A percentile compares a stretch with the other conserved stretches of the same genome.
phyloP scores from a whole-genome alignment of 2,888 invertebrate species.

The Cosmopolites sordidus region DNA sequence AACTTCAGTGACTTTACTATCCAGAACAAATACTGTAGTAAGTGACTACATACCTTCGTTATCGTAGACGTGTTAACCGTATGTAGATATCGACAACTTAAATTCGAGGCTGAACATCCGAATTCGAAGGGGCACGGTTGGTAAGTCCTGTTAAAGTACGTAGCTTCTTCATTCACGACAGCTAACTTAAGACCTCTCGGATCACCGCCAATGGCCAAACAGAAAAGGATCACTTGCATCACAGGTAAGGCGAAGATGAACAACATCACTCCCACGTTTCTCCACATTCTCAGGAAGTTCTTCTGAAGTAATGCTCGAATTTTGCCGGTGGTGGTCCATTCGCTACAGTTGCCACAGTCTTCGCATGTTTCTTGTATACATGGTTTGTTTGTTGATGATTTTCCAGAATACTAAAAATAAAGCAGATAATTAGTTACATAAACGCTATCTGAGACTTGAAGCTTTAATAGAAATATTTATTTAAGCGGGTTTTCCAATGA shows the following conservation, averaged over 20 bases:
- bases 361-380: slow-evolving; percentile 53
- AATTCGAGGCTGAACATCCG: slow-evolving; percentile 66
- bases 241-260: slow-evolving; percentile 90
- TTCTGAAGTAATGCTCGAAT: slow-evolving; percentile 80
- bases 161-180: slow-evolving; percentile 66
- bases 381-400: slow-evolving; percentile 34
- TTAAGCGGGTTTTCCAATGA: too few species aligned
- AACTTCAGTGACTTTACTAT: too few species aligned
- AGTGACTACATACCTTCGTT: slow-evolving; percentile 50
- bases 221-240: slow-evolving; percentile 90
- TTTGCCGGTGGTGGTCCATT: slow-evolving; percentile 79
- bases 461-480: not conserved
- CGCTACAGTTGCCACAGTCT: slow-evolving; percentile 52
- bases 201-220: slow-evolving; percentile 85
- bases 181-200: slow-evolving; percentile 78
- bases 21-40: too few species aligned
- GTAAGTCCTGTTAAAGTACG: slow-evolving; percentile 40
- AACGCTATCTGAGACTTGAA: not conserved
- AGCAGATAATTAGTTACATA: too few species aligned
- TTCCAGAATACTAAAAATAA: slow-evolving; percentile 28
- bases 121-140: slow-evolving; percentile 51
- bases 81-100: slow-evolving; percentile 66
- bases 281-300: slow-evolving; percentile 88
- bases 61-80: slow-evolving; percentile 54
- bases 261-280: slow-evolving; percentile 88